phyloP scores from a whole-genome alignment of 2,113 vertebrate species.

The Ceyx margarethae region DNA sequence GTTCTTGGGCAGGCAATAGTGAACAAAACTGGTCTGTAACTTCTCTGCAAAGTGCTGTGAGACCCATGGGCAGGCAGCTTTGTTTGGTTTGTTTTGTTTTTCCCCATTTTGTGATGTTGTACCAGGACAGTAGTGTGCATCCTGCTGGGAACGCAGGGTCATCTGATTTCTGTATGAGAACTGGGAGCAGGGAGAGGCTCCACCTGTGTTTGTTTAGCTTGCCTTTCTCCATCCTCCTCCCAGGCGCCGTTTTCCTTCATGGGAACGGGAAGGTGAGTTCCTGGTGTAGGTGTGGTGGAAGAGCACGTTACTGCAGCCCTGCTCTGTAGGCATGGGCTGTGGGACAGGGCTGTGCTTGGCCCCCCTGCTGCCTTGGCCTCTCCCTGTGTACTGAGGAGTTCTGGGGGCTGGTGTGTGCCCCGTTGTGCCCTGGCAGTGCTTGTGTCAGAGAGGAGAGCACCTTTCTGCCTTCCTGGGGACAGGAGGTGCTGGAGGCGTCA shows the following conservation, averaged over 20 bases:
- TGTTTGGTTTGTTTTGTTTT: too few relatives aligned
- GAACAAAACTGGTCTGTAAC: not conserved
- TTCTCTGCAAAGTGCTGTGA: not conserved
- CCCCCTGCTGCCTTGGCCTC: not conserved
- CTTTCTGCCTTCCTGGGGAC: not conserved
- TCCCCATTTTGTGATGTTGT: not conserved
- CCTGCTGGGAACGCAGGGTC: not conserved
- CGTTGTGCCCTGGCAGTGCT: not conserved
- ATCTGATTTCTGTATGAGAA: not conserved
- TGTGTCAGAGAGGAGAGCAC: not conserved
- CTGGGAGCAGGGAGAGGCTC: not conserved
- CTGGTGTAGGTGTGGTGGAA: not conserved
- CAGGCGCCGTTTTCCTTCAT: not conserved
- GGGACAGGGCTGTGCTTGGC: not conserved
- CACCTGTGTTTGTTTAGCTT: not conserved
- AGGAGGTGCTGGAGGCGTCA: not conserved
- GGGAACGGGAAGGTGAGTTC: fast-evolving
- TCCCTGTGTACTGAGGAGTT: not conserved
- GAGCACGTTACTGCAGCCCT: not conserved
- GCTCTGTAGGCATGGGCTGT: not conserved
- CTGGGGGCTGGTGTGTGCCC: not conserved
- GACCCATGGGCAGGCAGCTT: too few relatives aligned
- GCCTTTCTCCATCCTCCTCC: not conserved
- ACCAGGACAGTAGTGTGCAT: too few relatives aligned
- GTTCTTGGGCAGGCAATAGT: not conserved